Evolutionary conservation across 2,797 vertebrate species (phyloP).

Genomic region (Darevskia nairensis): DNA sequence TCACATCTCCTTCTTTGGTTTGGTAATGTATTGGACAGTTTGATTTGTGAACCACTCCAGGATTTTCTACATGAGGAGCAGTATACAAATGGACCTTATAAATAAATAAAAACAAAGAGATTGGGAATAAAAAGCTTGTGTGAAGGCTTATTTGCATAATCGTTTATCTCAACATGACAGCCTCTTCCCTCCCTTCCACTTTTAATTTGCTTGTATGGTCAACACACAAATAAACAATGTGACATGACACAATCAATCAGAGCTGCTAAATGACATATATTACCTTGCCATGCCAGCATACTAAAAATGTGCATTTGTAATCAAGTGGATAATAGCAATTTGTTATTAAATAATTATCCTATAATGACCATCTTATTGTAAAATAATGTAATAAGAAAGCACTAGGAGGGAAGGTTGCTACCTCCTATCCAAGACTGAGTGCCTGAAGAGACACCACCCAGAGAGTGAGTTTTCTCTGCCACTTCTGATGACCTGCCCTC

Average conservation of each 20-base stretch:
- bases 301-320: background rate
- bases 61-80: too few species aligned
- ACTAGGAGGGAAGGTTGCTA: background rate
- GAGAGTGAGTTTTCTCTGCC: background rate
- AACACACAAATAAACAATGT: background rate
- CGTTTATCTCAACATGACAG: background rate
- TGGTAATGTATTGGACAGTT: too few species aligned
- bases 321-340: background rate
- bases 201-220: background rate
- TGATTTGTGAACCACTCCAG: too few species aligned
- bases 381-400: background rate
- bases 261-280: background rate
- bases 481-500: background rate
- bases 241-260: constrained; percentile 6
- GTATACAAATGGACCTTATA: too few species aligned
- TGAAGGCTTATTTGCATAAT: background rate
- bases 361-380: background rate
- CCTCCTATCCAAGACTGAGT: background rate
- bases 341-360: background rate
- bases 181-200: background rate
- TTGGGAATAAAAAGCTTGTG: background rate
- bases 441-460: background rate
- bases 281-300: background rate
- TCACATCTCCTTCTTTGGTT: too few species aligned
- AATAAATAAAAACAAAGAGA: background rate